These are phyloP conservation scores for Coptodon rendalli DNA, from an alignment of 2,113 vertebrate genomes.

Conservation along the genomic window DNA sequence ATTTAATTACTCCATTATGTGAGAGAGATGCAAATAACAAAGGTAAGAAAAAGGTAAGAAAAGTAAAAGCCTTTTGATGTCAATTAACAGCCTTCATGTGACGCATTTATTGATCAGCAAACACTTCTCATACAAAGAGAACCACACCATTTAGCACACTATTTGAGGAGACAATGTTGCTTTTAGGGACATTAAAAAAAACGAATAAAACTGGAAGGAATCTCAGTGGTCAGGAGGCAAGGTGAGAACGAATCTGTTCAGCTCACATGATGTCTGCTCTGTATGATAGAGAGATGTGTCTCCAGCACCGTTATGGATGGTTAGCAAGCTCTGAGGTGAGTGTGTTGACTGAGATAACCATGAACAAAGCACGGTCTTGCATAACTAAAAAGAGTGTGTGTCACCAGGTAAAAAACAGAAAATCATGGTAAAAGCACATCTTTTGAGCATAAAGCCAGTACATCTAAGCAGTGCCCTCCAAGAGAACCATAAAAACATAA, in stretches of 20 bases:
- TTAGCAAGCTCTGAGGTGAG: background rate
- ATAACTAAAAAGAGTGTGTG: constrained; percentile 15
- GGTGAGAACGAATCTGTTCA: constrained; percentile 17
- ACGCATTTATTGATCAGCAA: background rate
- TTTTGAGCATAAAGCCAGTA: background rate
- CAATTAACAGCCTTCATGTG: background rate
- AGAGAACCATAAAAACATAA: background rate
- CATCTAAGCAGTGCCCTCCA: background rate
- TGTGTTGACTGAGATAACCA: constrained; percentile 45
- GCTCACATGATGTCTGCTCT: background rate
- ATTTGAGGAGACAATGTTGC: constrained; percentile 1
- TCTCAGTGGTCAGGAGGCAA: constrained; percentile 15
- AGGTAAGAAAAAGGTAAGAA: background rate
- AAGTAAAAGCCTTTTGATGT: background rate
- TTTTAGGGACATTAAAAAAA: background rate
- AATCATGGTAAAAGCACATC: background rate
- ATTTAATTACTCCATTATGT: background rate
- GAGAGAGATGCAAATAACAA: background rate
- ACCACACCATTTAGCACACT: background rate
- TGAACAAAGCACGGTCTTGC: constrained; percentile 3
- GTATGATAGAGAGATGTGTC: constrained; percentile 29
- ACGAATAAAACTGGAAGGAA: background rate
- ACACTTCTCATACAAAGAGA: background rate
- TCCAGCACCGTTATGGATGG: constrained; percentile 24
- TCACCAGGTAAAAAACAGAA: background rate